Percentiles rank a stretch among this genome's conserved stretches.
These are phyloP conservation scores for Daboia siamensis DNA, from an alignment of 2,113 vertebrate species.

Conservation along the genomic window DNA sequence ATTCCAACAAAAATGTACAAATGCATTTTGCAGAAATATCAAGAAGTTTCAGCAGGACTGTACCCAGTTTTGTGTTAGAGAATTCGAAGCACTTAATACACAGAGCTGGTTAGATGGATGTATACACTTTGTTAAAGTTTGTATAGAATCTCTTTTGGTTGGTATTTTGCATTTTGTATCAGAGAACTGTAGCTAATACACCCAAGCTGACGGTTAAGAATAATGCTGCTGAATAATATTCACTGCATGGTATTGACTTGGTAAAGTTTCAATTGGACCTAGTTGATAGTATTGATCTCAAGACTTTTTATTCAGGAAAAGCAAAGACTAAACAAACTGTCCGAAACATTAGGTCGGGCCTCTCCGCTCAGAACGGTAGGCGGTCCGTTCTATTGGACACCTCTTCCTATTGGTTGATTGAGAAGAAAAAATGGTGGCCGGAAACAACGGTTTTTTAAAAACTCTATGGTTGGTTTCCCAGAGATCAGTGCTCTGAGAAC, in stretches of 20 bases:
- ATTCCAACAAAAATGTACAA: not conserved
- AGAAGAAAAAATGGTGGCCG: not conserved
- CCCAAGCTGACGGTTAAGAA: not conserved
- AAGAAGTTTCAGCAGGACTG: not conserved
- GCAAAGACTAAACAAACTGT: not conserved
- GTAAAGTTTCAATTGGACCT: not conserved
- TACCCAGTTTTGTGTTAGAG: not conserved
- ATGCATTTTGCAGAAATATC: not conserved
- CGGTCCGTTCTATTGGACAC: not conserved
- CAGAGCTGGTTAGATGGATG: not conserved
- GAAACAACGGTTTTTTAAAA: too few relatives aligned
- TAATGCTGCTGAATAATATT: not conserved
- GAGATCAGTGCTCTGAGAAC: accelerated
- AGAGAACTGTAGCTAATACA: not conserved
- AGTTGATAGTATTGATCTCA: not conserved
- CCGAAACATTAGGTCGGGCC: accelerated
- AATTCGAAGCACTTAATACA: not conserved
- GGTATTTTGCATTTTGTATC: not conserved
- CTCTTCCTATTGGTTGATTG: constrained; percentile 21
- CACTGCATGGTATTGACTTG: not conserved
- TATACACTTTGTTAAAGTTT: not conserved
- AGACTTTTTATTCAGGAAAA: not conserved
- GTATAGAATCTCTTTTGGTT: not conserved
- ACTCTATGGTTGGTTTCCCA: not conserved
- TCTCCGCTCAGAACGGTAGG: not conserved